phyloP scores from a whole-genome alignment of 2,888 invertebrate genomes.

The Camptogramma bilineatum region DNA sequence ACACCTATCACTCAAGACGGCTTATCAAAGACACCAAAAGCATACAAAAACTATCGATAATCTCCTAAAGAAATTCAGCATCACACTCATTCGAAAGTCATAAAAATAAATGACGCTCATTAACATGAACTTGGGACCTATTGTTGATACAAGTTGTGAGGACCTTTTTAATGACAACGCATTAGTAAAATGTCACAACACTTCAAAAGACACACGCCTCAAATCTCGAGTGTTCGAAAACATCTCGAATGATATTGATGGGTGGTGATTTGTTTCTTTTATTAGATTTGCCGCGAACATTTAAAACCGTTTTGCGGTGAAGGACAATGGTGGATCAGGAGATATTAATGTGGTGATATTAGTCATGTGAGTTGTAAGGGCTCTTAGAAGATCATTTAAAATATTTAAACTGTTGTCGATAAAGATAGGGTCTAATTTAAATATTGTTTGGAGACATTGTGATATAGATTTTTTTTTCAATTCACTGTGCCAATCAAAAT shows the following conservation, averaged over 20 bases:
- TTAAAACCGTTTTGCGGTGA: slow-evolving; percentile 66
- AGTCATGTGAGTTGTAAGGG: slow-evolving; percentile 43
- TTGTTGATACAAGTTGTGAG: slow-evolving; percentile 65
- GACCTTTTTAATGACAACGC: slow-evolving; percentile 74
- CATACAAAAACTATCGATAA: slow-evolving; percentile 61
- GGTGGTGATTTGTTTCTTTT: slow-evolving; percentile 79
- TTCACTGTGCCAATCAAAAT: neutral
- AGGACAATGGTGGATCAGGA: slow-evolving; percentile 62
- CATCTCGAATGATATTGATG: slow-evolving; percentile 74
- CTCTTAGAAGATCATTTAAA: slow-evolving; percentile 29
- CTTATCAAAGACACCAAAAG: slow-evolving; percentile 35
- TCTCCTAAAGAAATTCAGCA: slow-evolving; percentile 69
- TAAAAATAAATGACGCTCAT: slow-evolving; percentile 82
- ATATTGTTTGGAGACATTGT: slow-evolving; percentile 6
- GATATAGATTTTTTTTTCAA: no score
- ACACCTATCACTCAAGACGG: slow-evolving; percentile 33
- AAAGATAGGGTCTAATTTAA: slow-evolving; percentile 19
- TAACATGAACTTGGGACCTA: slow-evolving; percentile 68
- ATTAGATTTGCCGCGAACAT: slow-evolving; percentile 67
- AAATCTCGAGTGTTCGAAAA: slow-evolving; percentile 65
- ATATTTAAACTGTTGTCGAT: slow-evolving; percentile 7
- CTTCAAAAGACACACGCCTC: slow-evolving; percentile 76
- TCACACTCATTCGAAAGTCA: slow-evolving; percentile 80
- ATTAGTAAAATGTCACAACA: slow-evolving; percentile 85
- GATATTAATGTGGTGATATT: slow-evolving; percentile 55